These are phyloP conservation scores for Oplegnathus fasciatus DNA, from an alignment of 2,113 vertebrate species.

Conservation along the genomic window DNA sequence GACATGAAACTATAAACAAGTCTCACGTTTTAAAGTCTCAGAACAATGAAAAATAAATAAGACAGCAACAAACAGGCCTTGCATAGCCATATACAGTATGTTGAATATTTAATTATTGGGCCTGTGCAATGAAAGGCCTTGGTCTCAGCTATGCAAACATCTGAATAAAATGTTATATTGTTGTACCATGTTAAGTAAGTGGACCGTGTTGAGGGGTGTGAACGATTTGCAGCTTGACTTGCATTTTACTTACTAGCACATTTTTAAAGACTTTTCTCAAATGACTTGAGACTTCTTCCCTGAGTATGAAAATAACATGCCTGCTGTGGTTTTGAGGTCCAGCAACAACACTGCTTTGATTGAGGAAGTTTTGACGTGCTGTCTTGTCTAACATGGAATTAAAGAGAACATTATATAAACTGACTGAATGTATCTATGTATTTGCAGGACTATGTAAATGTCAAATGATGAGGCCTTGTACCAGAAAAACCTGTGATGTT, in stretches of 20 bases:
- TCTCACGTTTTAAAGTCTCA: neutral
- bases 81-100: neutral
- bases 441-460: slow-evolving; percentile 79
- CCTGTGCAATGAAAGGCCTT: neutral
- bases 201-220: neutral
- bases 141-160: neutral
- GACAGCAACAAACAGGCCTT: neutral
- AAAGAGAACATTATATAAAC: neutral
- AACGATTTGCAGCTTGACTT: neutral
- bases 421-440: slow-evolving; percentile 4
- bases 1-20: neutral
- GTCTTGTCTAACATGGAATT: neutral
- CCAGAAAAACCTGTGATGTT: slow-evolving; percentile 95
- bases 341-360: neutral
- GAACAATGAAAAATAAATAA: slow-evolving; percentile 15
- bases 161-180: neutral
- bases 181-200: neutral
- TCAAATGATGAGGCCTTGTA: slow-evolving; percentile 83
- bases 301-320: neutral
- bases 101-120: neutral
- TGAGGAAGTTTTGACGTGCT: neutral
- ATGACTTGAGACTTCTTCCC: neutral
- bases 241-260: neutral
- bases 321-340: neutral
- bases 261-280: neutral